Percentiles rank a stretch among this genome's conserved stretches.
Conservation (phyloP, 2,888 invertebrate genomes). For the Drosophila ochracea region DNA sequence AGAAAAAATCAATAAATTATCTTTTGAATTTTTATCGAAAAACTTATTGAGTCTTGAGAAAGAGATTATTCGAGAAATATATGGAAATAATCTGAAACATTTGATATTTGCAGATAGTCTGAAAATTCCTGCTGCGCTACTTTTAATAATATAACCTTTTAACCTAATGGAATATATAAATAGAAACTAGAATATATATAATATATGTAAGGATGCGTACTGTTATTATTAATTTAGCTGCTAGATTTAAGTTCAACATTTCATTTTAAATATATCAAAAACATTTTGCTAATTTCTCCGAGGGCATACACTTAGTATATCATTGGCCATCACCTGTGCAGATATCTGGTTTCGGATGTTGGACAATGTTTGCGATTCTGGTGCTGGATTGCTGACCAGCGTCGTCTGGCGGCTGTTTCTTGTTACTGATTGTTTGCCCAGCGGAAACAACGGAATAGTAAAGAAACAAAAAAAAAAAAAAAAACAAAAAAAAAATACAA, state of each 20-base stretch:
- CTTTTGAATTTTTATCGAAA: not conserved
- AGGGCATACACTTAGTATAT: slow-evolving; percentile 11
- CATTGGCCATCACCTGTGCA: not conserved
- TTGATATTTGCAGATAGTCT: not conserved
- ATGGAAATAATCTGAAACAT: not conserved
- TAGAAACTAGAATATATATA: not conserved
- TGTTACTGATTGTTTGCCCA: slow-evolving; percentile 52
- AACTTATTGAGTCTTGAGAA: not conserved
- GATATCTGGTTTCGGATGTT: slow-evolving; percentile 30
- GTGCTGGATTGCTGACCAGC: slow-evolving; percentile 35
- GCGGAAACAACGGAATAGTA: slow-evolving; percentile 31
- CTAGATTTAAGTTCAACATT: not conserved
- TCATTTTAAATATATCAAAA: not conserved
- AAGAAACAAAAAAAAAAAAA: not conserved
- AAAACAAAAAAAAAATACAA: not conserved
- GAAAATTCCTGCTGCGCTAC: not conserved
- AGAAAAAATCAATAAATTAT: slow-evolving; percentile 1
- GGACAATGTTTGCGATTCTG: slow-evolving; percentile 34
- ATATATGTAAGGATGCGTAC: not conserved
- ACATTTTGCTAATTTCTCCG: not conserved
- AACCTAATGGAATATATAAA: not conserved
- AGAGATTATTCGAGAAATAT: not conserved
- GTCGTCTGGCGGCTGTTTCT: slow-evolving; percentile 26
- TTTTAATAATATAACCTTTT: not conserved
- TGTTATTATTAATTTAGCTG: not conserved